Base-by-base conservation (phyloP, 2,888 invertebrate genomes). In the Arctia plantaginis region DNA sequence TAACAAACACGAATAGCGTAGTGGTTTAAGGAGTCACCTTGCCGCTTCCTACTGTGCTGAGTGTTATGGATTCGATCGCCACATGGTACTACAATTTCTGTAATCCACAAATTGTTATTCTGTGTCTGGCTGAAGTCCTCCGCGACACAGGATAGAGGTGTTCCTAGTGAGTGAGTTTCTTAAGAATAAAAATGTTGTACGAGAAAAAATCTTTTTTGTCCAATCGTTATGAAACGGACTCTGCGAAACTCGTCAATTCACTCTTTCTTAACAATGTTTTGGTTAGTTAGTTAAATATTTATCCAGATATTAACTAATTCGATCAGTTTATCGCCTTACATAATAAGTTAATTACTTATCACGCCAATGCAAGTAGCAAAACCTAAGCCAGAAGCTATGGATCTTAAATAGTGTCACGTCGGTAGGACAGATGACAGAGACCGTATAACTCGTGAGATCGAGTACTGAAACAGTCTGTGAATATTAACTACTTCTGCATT, bases 401-500 rank as follows among this genome's bases (percentile, higher is more conserved):
- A 55, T 35, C 39, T 35, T 39, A 35, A 88, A 88, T 87, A 82
- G 82, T 83, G 79, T 83, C 84, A 81, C 84, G 85, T 85, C 80
- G 76, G 70, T 69, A 39, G 78, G 78, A 74, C 69, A 78, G 79
- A 81, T 74, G 74, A 82, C 78, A 82, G 80, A 82, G 87, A 84
- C 73, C 82, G 78, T 74, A 69, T 64, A 65, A 18, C 65, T 51
- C 39, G 69, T 71, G 78, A 80, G 78, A 83, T 79, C 79, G 82
- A 85, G 80, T 75, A 75, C 75, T 73, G 72, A 62, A 72, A 71
- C 71, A 47, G 78, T 69, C 62, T 44, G 72, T 81, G 87, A 87
- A 90, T 90, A 88, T 85, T 81, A 89, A 90, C 78, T 76, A 84
- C 74, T 69, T 51, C 69, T 55, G 23, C 15, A 69, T 76, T 69